Conservation (phyloP, 2,888 invertebrate species). For the Andrena dorsata region DNA sequence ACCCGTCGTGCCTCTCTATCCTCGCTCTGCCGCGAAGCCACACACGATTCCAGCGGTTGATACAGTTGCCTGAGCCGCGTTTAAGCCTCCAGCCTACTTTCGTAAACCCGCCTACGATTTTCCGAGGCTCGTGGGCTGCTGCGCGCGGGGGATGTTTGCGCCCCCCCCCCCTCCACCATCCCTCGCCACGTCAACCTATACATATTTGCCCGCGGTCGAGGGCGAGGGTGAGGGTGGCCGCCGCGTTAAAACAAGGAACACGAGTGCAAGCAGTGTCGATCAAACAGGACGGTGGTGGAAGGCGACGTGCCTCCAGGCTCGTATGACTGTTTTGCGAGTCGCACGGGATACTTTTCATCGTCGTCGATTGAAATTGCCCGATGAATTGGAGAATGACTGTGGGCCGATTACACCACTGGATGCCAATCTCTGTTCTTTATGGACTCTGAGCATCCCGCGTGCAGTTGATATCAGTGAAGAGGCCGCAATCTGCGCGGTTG, state of each 20-base stretch:
- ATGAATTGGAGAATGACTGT: background rate
- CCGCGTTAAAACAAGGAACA: constrained; percentile 50
- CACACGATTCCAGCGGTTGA: constrained; percentile 55
- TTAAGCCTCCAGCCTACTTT: constrained; percentile 57
- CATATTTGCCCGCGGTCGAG: constrained; percentile 64
- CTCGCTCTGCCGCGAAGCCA: constrained; percentile 43
- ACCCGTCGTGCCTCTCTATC: constrained; percentile 40
- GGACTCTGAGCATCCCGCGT: background rate
- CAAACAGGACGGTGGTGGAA: constrained; percentile 38
- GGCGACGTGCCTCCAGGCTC: background rate
- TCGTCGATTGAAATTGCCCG: background rate
- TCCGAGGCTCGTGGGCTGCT: constrained; percentile 21
- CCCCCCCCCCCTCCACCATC: background rate
- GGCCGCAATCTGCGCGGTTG: background rate
- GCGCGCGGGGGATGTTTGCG: constrained; percentile 30
- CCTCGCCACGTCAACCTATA: constrained; percentile 17
- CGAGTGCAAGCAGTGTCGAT: constrained; percentile 43
- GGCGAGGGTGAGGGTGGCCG: constrained; percentile 49
- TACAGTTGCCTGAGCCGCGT: constrained; percentile 33
- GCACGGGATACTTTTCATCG: background rate
- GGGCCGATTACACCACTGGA: background rate
- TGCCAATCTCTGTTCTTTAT: background rate
- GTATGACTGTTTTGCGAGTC: background rate
- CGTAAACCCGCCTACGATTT: constrained; percentile 42
- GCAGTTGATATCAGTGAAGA: background rate